Conservation (phyloP, 2,888 invertebrate genomes). For the Eristalis tenax region DNA sequence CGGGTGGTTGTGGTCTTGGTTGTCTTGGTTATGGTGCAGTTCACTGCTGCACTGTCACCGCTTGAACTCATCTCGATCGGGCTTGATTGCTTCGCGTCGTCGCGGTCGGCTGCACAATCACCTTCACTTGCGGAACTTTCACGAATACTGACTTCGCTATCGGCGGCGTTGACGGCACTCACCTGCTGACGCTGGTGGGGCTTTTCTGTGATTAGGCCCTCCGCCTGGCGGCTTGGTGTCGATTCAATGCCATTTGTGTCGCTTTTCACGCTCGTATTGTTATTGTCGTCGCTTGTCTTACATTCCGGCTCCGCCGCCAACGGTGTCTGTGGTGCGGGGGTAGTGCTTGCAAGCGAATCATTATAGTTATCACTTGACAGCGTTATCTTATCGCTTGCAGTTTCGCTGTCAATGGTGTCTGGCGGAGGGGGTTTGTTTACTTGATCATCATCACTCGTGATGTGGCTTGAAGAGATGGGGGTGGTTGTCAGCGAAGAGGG, state of each 20-base stretch:
- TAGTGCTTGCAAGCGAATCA: constrained; percentile 40
- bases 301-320: constrained; percentile 25
- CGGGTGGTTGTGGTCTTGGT: constrained; percentile 72
- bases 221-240: constrained; percentile 1
- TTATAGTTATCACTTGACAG: constrained; percentile 20
- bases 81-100: constrained; percentile 45
- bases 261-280: constrained; percentile 29
- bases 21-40: constrained; percentile 72
- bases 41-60: constrained; percentile 41
- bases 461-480: constrained; percentile 25
- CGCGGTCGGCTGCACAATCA: constrained; percentile 21
- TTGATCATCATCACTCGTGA: constrained; percentile 42
- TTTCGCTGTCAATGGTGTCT: constrained; percentile 48
- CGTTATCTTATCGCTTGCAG: constrained; percentile 67
- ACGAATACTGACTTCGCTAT: constrained; percentile 58
- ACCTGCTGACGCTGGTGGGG: constrained; percentile 32
- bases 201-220: constrained; percentile 39
- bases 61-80: constrained; percentile 50
- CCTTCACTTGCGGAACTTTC: constrained; percentile 48
- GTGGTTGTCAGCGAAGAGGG: background rate
- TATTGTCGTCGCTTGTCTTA: constrained; percentile 33
- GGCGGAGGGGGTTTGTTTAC: constrained; percentile 41
- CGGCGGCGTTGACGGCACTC: constrained; percentile 36
- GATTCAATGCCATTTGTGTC: constrained; percentile 40
- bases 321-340: background rate